A percentile compares a stretch with the other conserved stretches of the same genome.
Conservation (phyloP, 2,888 invertebrate species). For the Rhagonycha fulva region DNA sequence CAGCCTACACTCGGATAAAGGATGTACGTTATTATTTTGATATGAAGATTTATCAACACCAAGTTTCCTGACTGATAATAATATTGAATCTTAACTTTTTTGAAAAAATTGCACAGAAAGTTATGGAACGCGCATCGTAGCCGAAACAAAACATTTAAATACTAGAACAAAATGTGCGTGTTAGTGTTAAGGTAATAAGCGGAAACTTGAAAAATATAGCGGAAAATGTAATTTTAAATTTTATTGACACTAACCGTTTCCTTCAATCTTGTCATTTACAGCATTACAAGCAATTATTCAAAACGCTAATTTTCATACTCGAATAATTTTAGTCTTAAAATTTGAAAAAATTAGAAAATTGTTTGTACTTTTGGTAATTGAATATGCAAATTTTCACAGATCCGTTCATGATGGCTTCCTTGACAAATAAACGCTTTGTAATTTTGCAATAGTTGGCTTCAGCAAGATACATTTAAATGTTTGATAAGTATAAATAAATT, state of each 20-base stretch:
- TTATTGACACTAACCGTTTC: constrained; percentile 3
- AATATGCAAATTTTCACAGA: not conserved
- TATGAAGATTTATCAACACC: constrained; percentile 3
- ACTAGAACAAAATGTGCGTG: not conserved
- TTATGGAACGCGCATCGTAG: not conserved
- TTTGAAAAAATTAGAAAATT: not conserved
- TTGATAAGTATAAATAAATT: not conserved
- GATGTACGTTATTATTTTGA: constrained; percentile 3
- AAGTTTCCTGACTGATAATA: not conserved
- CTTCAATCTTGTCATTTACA: constrained; percentile 4
- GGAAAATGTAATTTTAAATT: not conserved
- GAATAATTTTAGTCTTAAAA: not conserved
- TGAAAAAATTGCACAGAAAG: not conserved
- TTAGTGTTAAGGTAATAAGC: not conserved
- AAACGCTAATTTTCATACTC: not conserved
- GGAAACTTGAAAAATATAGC: not conserved
- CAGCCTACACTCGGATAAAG: not conserved
- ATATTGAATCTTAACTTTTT: not conserved
- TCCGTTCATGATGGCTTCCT: not conserved
- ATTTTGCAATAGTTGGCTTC: not conserved
- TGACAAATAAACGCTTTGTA: not conserved
- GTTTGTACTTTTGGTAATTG: not conserved
- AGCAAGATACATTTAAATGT: not conserved
- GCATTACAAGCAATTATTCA: constrained; percentile 1
- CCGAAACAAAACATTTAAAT: not conserved